Percentiles rank a stretch among this genome's conserved stretches.
phyloP scores from a whole-genome alignment of 2,113 vertebrate genomes.

The Salvelinus fontinalis region DNA sequence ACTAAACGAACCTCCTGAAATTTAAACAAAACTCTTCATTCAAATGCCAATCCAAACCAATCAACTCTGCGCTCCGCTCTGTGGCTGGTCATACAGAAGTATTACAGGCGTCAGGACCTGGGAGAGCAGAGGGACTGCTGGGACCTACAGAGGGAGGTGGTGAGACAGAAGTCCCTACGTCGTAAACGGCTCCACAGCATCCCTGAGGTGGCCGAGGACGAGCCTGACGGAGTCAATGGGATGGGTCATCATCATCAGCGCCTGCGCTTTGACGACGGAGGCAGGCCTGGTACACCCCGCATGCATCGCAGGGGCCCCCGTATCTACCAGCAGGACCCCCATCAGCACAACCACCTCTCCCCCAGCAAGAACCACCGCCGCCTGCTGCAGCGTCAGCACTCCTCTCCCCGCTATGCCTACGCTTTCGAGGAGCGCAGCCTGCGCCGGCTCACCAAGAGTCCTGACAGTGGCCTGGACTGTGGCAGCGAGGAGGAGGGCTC shows the following conservation, averaged over 20 bases:
- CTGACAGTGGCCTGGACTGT: slow-evolving; percentile 95
- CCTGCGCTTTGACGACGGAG: slow-evolving; percentile 61
- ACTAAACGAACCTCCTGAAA: slow-evolving; percentile 65
- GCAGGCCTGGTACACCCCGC: slow-evolving; percentile 59
- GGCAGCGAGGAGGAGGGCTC: slow-evolving; percentile 92
- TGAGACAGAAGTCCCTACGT: slow-evolving; percentile 81
- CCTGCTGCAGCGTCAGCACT: slow-evolving; percentile 68
- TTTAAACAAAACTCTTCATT: slow-evolving; percentile 65
- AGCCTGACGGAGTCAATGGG: slow-evolving; percentile 69
- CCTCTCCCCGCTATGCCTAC: slow-evolving; percentile 66
- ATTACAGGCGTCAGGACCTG: slow-evolving; percentile 77
- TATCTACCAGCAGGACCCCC: slow-evolving; percentile 44
- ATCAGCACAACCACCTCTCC: slow-evolving; percentile 60
- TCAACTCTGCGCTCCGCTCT: neutral
- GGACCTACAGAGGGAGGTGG: slow-evolving; percentile 84
- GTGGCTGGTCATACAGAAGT: slow-evolving; percentile 73
- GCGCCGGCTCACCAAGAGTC: slow-evolving; percentile 80
- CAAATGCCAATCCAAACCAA: slow-evolving; percentile 62
- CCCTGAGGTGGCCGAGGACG: slow-evolving; percentile 94
- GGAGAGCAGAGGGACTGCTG: slow-evolving; percentile 77
- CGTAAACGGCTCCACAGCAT: slow-evolving; percentile 95
- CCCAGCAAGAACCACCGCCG: slow-evolving; percentile 51
- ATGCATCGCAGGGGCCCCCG: slow-evolving; percentile 79
- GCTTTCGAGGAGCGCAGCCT: slow-evolving; percentile 66
- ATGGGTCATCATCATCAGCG: slow-evolving; percentile 71